These are phyloP conservation scores for Cervus canadensis DNA, from an alignment of 2,113 vertebrate genomes.

Conservation along the genomic window DNA sequence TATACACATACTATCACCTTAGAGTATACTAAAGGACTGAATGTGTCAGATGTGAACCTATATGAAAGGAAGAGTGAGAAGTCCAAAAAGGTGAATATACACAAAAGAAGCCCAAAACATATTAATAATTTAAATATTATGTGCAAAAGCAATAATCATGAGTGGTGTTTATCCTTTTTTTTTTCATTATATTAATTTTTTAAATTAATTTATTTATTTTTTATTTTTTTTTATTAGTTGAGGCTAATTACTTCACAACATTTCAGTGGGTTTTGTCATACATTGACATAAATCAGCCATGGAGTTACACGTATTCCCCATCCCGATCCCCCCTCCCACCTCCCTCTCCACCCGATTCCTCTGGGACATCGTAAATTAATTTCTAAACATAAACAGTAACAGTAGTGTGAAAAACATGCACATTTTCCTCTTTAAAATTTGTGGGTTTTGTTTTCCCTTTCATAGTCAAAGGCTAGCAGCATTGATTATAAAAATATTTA, in stretches of 20 bases:
- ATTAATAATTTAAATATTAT: background rate
- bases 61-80: background rate
- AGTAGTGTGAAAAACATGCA: background rate
- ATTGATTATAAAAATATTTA: background rate
- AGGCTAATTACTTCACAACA: no score
- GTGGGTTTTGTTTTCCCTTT: background rate
- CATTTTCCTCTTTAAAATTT: background rate
- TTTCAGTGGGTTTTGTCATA: no score
- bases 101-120: background rate
- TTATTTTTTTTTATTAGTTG: no score
- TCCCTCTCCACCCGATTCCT: no score
- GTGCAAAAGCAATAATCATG: background rate
- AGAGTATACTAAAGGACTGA: background rate
- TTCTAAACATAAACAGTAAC: background rate
- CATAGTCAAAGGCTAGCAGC: background rate
- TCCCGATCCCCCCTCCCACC: no score
- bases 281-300: no score
- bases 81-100: no score
- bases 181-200: no score
- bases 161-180: background rate
- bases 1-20: background rate
- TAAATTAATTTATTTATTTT: no score
- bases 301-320: no score
- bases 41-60: background rate
- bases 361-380: background rate